Conservation (phyloP, 2,888 invertebrate species). For the Helleia helle region DNA sequence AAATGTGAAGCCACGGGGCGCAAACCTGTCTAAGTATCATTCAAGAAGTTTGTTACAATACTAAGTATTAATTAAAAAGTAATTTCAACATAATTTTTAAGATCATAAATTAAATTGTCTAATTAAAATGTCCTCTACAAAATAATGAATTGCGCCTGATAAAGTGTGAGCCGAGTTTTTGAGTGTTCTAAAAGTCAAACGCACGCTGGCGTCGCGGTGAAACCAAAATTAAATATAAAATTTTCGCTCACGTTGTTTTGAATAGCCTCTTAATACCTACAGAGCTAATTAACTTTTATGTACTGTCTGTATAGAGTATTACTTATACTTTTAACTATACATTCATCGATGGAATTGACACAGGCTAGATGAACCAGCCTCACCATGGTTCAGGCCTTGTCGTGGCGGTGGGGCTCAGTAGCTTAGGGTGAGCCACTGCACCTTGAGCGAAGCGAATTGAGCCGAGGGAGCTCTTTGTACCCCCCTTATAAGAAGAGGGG, state of each 20-base stretch:
- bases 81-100: neutral
- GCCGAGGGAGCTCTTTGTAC: no score
- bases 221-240: conserved; percentile 9
- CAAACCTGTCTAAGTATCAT: no score
- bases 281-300: conserved; percentile 1
- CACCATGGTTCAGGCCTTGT: no score
- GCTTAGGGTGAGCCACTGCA: no score
- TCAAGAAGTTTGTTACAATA: no score
- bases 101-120: conserved; percentile 4
- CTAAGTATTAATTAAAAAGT: no score
- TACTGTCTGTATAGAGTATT: neutral
- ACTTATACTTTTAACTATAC: neutral
- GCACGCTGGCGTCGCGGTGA: conserved; percentile 7
- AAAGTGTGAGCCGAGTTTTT: conserved; percentile 5
- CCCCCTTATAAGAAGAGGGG: no score
- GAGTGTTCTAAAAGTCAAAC: conserved; percentile 9
- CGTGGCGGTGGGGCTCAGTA: no score
- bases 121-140: conserved; percentile 1
- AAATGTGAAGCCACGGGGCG: no score
- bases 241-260: neutral
- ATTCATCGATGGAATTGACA: no score
- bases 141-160: conserved; percentile 7
- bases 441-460: no score
- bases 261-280: neutral
- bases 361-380: no score